Base-by-base conservation (phyloP, 2,888 invertebrate genomes). In the Drosophila lutescens region DNA sequence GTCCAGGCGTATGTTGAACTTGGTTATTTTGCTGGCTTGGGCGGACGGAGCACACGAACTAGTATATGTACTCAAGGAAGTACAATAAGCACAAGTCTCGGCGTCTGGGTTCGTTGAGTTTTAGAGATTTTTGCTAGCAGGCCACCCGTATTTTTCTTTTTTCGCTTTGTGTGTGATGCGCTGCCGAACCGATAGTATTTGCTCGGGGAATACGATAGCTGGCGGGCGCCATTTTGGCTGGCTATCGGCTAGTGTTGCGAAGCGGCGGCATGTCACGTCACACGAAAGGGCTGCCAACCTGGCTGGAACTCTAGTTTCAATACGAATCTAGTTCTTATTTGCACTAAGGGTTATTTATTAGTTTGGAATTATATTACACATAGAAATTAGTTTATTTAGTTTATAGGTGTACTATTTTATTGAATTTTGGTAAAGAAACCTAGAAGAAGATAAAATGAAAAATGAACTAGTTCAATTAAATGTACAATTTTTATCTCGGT, bases 1-100 rank as follows among this genome's bases (percentile, higher is more conserved):
- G 78, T 90, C 91, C 63, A 90, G 89, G 72, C 89, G 86, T 72
- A 90, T 88, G 62, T 89, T 87, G 72, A 91, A 91, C 86, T 89
- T 84, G 62, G 88, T 91, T 90, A 91, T 91, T 86, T 90, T 90
- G 91, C 70, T 76, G 89, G 72, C n/a, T 57, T 60, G 12, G 20
- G 46, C 20, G 55, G 62, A 67, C 71, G 69, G 57, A 57, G 69
- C 76, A 67, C 73, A 73, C 75, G 53, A 58, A 43, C 58, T 56
- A 46, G 63, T 63, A 54, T 23, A 17, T 51, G 41, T 40, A 58
- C 62, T 72, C 46, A 44, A 30, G 36, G 26, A 47, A 12, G 34
- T 34, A 34, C 34, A 12, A 30, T 30, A 30, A 57, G 49, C 61
- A 50, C 49, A 43, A 55, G 40, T 40, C 36, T 68, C 54, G 70